These are phyloP conservation scores for Condylura cristata DNA, from an alignment of 2,113 vertebrate genomes.

Conservation along the genomic window DNA sequence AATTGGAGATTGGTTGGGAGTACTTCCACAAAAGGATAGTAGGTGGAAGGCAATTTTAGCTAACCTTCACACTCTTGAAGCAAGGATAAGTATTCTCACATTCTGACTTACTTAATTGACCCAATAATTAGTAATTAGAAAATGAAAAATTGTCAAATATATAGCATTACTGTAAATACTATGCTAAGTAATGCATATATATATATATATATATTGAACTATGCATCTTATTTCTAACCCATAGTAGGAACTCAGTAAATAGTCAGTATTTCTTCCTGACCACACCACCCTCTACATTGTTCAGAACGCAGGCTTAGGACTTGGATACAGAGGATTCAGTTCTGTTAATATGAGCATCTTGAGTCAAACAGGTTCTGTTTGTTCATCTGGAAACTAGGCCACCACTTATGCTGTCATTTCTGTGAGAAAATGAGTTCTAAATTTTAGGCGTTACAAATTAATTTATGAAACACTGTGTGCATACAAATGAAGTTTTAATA, in stretches of 20 bases:
- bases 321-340: neutral
- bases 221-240: neutral
- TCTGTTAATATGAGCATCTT: neutral
- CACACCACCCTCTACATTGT: neutral
- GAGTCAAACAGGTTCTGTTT: slow-evolving; percentile 37
- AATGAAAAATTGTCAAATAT: neutral
- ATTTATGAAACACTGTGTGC: slow-evolving; percentile 30
- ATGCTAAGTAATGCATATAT: neutral
- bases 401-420: slow-evolving; percentile 13
- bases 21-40: neutral
- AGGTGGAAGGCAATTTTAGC: neutral
- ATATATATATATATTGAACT: neutral
- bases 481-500: slow-evolving; percentile 24
- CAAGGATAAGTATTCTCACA: neutral
- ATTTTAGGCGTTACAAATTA: neutral
- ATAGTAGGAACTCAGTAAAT: neutral
- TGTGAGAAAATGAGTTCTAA: slow-evolving; percentile 51
- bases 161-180: neutral
- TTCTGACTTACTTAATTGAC: slow-evolving; percentile 6
- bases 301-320: neutral
- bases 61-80: neutral
- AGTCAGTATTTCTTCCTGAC: neutral
- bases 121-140: neutral
- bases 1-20: neutral
- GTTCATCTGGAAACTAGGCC: neutral